Conservation (phyloP, 2,888 invertebrate genomes). For the Ectemnius continuus region DNA sequence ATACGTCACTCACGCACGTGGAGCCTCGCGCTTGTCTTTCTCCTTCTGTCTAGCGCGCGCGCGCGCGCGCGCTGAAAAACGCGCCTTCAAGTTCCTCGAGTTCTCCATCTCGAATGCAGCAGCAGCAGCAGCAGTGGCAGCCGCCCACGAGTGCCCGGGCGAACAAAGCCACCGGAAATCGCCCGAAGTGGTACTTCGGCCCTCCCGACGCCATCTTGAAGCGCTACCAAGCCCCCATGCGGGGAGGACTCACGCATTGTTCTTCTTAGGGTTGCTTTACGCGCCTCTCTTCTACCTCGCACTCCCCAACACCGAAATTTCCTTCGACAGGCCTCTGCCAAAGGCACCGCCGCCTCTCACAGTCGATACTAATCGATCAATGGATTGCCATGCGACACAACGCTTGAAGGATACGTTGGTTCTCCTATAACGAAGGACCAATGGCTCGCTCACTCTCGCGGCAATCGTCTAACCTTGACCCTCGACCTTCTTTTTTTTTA, state of each 20-base stretch:
- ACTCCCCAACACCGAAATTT: too few species aligned
- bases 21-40: constrained; percentile 15
- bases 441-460: background rate
- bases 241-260: constrained; percentile 47
- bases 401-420: too few species aligned
- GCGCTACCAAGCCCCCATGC: constrained; percentile 40
- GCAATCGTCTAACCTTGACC: constrained; percentile 47
- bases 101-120: constrained; percentile 52
- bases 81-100: constrained; percentile 50
- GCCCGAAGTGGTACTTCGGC: constrained; percentile 57
- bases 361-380: too few species aligned
- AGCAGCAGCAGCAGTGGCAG: too few species aligned
- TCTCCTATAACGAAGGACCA: too few species aligned
- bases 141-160: constrained; percentile 48
- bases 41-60: background rate
- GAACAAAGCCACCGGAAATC: constrained; percentile 64
- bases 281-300: constrained; percentile 19
- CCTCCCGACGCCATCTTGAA: constrained; percentile 57
- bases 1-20: constrained; percentile 47
- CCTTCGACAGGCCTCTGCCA: too few species aligned
- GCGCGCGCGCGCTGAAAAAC: constrained; percentile 40
- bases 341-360: too few species aligned
- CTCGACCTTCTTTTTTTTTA: constrained; percentile 43
- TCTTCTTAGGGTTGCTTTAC: constrained; percentile 44
- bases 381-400: too few species aligned